Base-by-base conservation (phyloP, 2,888 invertebrate genomes). In the Hypsopygia costalis region DNA sequence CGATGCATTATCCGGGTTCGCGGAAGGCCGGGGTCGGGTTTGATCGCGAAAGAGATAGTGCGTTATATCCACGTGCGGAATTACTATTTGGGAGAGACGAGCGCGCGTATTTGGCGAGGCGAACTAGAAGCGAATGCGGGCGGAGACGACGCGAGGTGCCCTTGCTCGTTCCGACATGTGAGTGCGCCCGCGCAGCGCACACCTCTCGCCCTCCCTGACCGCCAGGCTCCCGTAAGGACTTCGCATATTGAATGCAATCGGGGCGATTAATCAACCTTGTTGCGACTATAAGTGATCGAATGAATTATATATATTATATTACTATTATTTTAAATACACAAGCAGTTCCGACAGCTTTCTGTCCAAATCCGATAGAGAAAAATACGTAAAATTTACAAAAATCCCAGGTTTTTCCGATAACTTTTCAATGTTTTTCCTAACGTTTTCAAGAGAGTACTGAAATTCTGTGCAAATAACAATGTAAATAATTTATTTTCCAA, bases 1-100 rank as follows among this genome's bases (percentile, higher is more conserved):
- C 76, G 68, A 63, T 52, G 56, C 85, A 85, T 83, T 73, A 79
- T 79, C 56, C 51, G 45, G 41, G 54, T 71, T 72, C 71, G 61
- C 49, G 67, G 73, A 69, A 76, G 67, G 52, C 53, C 58, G 67
- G 16, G 62, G 45, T 55, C 51, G 62, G 44, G 42, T 50, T 38
- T 43, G 50, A 42, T 47, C 42, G 50, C 11, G 39, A 44, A 56
- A 60, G 55, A 57, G 57, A 56, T 50, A 54, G 49, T 49, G 49
- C 55, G 48, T 50, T 41, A 41, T 36, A 46, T 54, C 49, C 69
- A 71, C 70, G 74, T 70, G 71, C 49, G 46, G 47, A 41, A 35
- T 11, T 47, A n/a, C 4, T 33, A 20, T 39, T 20, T 20, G 31
- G 41, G 41, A 52, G 52, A 51, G 54, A 52, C 50, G 49, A 44